These are phyloP conservation scores for Drosophila meridiana DNA, from an alignment of 2,888 invertebrate species.

Conservation along the genomic window DNA sequence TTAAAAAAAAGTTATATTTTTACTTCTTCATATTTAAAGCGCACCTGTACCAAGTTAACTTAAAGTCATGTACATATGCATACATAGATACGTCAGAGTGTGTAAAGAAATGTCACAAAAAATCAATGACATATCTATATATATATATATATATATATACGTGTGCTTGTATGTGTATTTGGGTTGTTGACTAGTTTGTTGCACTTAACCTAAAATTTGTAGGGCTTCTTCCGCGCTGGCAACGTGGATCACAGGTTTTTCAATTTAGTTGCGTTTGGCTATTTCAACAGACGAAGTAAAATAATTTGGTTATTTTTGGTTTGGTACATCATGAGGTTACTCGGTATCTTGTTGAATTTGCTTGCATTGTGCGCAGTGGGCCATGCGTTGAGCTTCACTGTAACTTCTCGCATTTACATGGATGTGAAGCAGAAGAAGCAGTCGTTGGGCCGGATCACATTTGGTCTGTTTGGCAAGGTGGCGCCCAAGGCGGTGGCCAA, in stretches of 20 bases:
- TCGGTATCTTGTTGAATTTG: constrained; percentile 40
- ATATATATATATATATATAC: not conserved
- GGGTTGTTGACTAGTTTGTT: constrained; percentile 49
- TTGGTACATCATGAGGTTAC: constrained; percentile 54
- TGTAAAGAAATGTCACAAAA: constrained; percentile 18
- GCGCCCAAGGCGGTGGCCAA: constrained; percentile 95
- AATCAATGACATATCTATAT: constrained; percentile 40
- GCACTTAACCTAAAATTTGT: constrained; percentile 74
- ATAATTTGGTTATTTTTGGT: not conserved
- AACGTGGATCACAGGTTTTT: constrained; percentile 15
- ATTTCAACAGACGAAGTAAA: constrained; percentile 53
- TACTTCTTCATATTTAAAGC: not conserved
- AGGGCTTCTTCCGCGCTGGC: constrained; percentile 48
- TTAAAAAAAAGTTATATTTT: not conserved
- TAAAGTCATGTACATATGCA: not conserved
- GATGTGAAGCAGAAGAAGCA: constrained; percentile 91
- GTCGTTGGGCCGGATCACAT: constrained; percentile 90
- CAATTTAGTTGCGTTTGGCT: constrained; percentile 52
- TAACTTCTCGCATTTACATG: constrained; percentile 89
- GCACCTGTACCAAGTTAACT: not conserved
- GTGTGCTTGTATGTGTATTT: not conserved
- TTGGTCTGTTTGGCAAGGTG: constrained; percentile 93
- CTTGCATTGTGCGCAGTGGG: constrained; percentile 28
- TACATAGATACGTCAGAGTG: not conserved
- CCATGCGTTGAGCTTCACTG: constrained; percentile 78